Conservation (phyloP, 2,797 vertebrate genomes). For the Takifugu ocellatus region DNA sequence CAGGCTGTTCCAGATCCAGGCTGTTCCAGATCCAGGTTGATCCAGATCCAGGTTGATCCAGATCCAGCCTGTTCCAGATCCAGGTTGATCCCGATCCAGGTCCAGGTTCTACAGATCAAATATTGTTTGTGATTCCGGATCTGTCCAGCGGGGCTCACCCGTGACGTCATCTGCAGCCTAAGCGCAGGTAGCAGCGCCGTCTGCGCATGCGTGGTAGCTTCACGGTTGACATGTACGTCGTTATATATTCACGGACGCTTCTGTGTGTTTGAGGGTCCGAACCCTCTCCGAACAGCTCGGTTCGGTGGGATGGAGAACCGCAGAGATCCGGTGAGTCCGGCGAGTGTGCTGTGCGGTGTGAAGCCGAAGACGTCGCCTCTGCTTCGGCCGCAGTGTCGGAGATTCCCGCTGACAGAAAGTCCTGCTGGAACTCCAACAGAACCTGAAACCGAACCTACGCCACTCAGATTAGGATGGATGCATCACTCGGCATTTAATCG, state of each 20-base stretch:
- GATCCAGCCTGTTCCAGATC: no score
- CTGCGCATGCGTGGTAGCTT: conserved; percentile 72
- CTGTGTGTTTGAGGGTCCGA: conserved; percentile 27
- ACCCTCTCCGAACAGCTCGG: neutral
- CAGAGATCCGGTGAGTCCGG: conserved; percentile 82
- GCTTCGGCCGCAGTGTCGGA: neutral
- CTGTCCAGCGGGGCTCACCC: conserved; percentile 28
- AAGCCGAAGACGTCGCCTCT: no score
- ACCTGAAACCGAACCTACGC: no score
- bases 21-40: no score
- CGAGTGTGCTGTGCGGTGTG: conserved; percentile 1
- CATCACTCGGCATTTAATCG: no score
- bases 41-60: no score
- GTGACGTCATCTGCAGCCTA: conserved; percentile 23
- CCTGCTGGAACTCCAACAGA: no score
- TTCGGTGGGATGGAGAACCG: conserved; percentile 87
- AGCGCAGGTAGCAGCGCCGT: conserved; percentile 3
- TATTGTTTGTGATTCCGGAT: neutral
- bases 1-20: no score
- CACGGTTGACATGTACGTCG: conserved; percentile 80
- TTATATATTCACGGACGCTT: conserved; percentile 48
- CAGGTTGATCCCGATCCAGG: no score
- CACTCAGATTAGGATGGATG: no score
- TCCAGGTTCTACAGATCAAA: no score
- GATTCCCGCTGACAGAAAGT: neutral